phyloP scores from a whole-genome alignment of 2,797 vertebrate genomes.

The Spondyliosoma cantharus region DNA sequence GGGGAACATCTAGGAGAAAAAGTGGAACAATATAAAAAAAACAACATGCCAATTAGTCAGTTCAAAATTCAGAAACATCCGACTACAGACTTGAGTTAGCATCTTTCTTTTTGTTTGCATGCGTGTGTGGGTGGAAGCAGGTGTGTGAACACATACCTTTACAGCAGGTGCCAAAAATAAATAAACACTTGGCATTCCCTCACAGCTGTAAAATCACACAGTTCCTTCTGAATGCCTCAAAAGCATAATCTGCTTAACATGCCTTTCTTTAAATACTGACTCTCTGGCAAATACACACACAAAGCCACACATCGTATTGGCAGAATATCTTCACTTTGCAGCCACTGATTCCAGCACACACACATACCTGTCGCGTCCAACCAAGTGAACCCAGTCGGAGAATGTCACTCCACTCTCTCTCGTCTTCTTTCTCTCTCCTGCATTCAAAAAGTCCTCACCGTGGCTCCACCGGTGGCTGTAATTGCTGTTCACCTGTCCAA shows the following conservation, averaged over 20 bases:
- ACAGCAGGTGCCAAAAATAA: constrained; percentile 39
- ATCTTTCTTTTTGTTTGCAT: constrained; percentile 4
- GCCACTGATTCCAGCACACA: constrained; percentile 42
- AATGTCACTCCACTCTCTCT: constrained; percentile 56
- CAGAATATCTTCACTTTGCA: constrained; percentile 49
- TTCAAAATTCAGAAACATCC: not conserved
- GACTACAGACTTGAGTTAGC: not conserved
- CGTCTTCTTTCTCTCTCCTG: constrained; percentile 44
- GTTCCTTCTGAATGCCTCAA: constrained; percentile 38
- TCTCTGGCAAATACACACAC: constrained; percentile 27
- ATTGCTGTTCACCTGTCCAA: constrained; percentile 75
- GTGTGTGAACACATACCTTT: constrained; percentile 55
- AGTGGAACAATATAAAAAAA: not conserved
- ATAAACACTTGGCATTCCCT: constrained; percentile 21
- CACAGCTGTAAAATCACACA: constrained; percentile 42
- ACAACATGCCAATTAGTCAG: not conserved
- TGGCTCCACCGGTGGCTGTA: constrained; percentile 33
- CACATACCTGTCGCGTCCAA: constrained; percentile 77
- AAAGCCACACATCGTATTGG: not conserved
- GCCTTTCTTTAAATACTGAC: constrained; percentile 27
- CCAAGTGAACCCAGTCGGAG: constrained; percentile 41
- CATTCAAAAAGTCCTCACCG: constrained; percentile 54
- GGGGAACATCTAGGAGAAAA: not conserved
- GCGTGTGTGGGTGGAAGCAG: constrained; percentile 36
- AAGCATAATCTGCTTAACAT: constrained; percentile 35